phyloP scores from a whole-genome alignment of 2,797 vertebrate genomes.

The Eleutherodactylus coqui region DNA sequence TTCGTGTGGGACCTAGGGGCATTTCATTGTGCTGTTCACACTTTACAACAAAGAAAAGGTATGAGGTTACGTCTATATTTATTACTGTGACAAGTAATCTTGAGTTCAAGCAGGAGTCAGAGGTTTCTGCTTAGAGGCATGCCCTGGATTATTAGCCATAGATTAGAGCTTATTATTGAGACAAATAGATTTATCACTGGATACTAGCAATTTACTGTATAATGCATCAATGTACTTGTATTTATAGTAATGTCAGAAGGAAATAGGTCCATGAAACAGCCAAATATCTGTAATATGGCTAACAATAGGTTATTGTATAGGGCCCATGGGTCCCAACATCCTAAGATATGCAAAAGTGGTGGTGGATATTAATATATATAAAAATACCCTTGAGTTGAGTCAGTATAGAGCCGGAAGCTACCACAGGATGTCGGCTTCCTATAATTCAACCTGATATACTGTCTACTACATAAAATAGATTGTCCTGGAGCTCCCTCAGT shows the following conservation, averaged over 20 bases:
- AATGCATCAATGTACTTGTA: background rate
- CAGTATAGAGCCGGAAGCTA: background rate
- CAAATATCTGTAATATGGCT: background rate
- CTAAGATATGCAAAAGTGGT: background rate
- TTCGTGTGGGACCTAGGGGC: conserved; percentile 18
- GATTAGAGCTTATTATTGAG: background rate
- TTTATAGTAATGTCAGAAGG: background rate
- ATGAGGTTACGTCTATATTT: conserved; percentile 48
- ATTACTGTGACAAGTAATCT: conserved; percentile 16
- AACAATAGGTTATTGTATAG: background rate
- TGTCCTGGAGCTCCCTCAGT: too few species aligned
- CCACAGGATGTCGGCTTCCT: background rate
- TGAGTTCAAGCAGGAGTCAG: background rate
- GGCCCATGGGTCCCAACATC: background rate
- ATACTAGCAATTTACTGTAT: background rate
- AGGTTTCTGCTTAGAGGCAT: background rate
- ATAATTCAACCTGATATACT: background rate
- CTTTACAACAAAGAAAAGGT: conserved; percentile 31
- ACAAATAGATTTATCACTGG: background rate
- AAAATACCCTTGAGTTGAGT: background rate
- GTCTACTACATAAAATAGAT: too few species aligned
- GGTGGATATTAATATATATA: background rate
- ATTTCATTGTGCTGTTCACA: conserved; percentile 32
- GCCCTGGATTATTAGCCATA: background rate
- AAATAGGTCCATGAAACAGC: background rate